phyloP scores from a whole-genome alignment of 2,113 vertebrate species.

The Chaetorhynchus papuensis region DNA sequence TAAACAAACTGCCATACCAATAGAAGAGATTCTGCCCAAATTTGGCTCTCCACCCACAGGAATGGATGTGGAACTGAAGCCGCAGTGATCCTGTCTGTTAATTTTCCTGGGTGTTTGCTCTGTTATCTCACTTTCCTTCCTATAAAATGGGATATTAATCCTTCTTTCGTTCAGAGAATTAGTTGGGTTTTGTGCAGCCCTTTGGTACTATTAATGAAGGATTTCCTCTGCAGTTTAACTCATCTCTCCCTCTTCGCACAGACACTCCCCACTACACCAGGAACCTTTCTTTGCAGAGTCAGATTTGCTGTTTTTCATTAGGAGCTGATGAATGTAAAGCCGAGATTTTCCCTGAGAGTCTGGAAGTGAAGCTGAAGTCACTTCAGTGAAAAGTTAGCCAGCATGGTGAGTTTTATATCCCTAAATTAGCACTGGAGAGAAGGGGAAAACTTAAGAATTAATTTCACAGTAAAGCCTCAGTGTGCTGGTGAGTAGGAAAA shows the following conservation, averaged over 20 bases:
- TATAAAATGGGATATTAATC: slow-evolving; percentile 26
- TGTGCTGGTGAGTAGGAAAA: slow-evolving; percentile 30
- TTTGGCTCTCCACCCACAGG: not conserved
- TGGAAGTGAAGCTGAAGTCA: slow-evolving; percentile 59
- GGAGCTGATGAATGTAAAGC: slow-evolving; percentile 58
- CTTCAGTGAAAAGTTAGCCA: slow-evolving; percentile 64
- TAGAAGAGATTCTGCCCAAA: not conserved
- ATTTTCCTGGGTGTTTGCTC: slow-evolving; percentile 16
- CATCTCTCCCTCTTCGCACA: not conserved
- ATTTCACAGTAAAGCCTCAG: slow-evolving; percentile 19
- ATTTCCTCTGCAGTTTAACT: slow-evolving; percentile 33
- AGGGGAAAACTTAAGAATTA: not conserved
- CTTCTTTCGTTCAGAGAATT: not conserved
- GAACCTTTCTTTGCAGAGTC: not conserved
- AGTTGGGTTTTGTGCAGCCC: not conserved
- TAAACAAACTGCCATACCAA: not conserved
- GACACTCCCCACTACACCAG: not conserved
- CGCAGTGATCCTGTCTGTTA: not conserved
- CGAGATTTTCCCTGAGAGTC: slow-evolving; percentile 45
- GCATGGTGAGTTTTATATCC: slow-evolving; percentile 36
- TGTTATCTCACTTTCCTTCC: not conserved
- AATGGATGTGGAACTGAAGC: not conserved
- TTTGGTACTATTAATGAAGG: slow-evolving; percentile 8
- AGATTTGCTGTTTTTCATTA: slow-evolving; percentile 57
- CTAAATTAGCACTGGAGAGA: not conserved